phyloP scores from a whole-genome alignment of 2,797 vertebrate genomes.

The Telmatherina bonti region DNA sequence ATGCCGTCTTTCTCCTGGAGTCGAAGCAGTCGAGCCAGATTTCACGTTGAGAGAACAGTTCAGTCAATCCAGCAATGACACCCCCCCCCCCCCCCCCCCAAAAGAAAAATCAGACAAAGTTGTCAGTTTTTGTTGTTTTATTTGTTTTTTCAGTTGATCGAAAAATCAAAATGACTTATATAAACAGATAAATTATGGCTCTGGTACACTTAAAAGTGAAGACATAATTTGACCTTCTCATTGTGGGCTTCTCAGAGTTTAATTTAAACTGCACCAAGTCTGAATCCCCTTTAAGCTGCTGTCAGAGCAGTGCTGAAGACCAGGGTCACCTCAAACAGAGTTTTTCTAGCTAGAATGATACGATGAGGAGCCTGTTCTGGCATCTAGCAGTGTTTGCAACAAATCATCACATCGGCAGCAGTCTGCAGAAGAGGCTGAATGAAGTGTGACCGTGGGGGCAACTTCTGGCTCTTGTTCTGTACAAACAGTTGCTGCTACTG shows the following conservation, averaged over 20 bases:
- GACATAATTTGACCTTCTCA: slow-evolving; percentile 45
- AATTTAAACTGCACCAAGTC: slow-evolving; percentile 21
- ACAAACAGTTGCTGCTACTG: not conserved
- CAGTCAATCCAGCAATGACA: not conserved
- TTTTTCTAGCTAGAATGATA: not conserved
- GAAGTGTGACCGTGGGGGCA: not conserved
- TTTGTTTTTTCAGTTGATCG: slow-evolving; percentile 63
- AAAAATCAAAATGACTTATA: slow-evolving; percentile 71
- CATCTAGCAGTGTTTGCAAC: not conserved
- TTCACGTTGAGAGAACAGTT: not conserved
- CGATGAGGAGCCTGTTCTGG: not conserved
- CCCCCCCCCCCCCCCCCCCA: too few species aligned
- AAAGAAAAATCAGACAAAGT: not conserved
- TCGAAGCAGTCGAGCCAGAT: not conserved
- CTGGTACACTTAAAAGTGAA: slow-evolving; percentile 58
- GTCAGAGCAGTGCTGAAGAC: not conserved
- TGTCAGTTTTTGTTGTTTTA: slow-evolving; percentile 63
- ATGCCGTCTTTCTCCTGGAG: not conserved
- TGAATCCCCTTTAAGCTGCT: slow-evolving; percentile 34
- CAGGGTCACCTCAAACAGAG: not conserved
- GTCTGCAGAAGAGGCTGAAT: not conserved
- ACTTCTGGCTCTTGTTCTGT: not conserved
- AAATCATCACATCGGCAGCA: not conserved
- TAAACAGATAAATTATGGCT: slow-evolving; percentile 77
- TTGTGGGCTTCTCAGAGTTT: not conserved